Percentiles rank a stretch among this genome's conserved stretches.
Conservation (phyloP, 2,888 invertebrate genomes). For the Rapana venosa region DNA sequence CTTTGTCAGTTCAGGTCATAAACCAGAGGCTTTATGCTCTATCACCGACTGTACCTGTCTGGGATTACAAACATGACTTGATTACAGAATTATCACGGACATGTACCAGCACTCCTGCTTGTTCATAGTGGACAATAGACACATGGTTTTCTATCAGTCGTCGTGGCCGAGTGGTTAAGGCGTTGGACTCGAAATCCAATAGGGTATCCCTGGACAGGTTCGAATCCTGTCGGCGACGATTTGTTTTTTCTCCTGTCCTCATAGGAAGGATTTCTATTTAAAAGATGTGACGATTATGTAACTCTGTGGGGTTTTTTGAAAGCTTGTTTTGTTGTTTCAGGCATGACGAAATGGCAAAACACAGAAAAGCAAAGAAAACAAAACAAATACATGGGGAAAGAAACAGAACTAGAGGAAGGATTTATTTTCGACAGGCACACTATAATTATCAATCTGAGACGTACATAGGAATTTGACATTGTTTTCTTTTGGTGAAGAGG, state of each 20-base stretch:
- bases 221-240: slow-evolving; percentile 61
- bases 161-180: slow-evolving; percentile 63
- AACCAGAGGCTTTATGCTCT: not conserved
- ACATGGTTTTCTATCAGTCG: slow-evolving; percentile 37
- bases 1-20: not conserved
- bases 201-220: slow-evolving; percentile 61
- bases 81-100: not conserved
- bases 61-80: not conserved
- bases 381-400: too few relatives aligned
- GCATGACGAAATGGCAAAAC: too few relatives aligned
- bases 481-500: too few relatives aligned
- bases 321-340: too few relatives aligned
- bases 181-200: slow-evolving; percentile 63
- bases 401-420: too few relatives aligned
- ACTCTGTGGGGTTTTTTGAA: not conserved
- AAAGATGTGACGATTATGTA: not conserved
- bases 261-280: not conserved
- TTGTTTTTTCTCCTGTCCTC: not conserved
- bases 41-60: fast-evolving
- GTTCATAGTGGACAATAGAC: not conserved
- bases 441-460: too few relatives aligned
- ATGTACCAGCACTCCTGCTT: not conserved
- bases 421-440: too few relatives aligned
- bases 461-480: too few relatives aligned
- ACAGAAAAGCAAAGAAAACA: too few relatives aligned